Base-by-base conservation (phyloP, 1,140 invertebrate species). In the Bombus haemorrhoidalis region DNA sequence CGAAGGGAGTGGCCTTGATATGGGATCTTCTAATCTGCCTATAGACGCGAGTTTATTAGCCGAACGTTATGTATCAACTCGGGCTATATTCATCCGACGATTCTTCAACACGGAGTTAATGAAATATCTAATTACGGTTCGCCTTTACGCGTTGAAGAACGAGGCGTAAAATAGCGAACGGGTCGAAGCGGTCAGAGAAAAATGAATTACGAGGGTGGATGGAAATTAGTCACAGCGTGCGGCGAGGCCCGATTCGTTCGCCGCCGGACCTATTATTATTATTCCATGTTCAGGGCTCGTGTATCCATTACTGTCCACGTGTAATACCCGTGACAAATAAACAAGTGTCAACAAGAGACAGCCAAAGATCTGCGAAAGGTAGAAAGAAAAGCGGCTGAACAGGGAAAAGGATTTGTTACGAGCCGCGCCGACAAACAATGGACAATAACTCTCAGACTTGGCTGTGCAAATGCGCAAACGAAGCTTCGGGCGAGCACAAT, bases 301-400 rank as follows among this genome's bases (percentile, higher is more conserved):
- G 76, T 85, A 80, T 87, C 83, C 75, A 85, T 85, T 87, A 85
- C 83, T 75, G 83, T 69, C 75, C 75, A 15, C 47, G 57, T 57
- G 43, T 74, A 85, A 85, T 75, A 75, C 37, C 66, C 83, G 71
- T 85, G 76, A 71, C 83, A 80, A 87, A 85, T 85, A 85, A 87
- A 87, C 75, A 87, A 85, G 71, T 80, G 83, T 79, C 83, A 80
- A 85, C 86, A 64, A n/a, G 4, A 15, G 18, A 37, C 62, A 62
- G 39, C 8, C 13, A 53, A 71, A 37, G 75, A 85, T 85, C 43
- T 22, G 12, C 41, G 59, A 76, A 77, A 68, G 64, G 43, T 8
- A 47, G 75, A 71, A 64, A 72, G 64, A 83, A 62, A 88, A 57
- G n/a, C 43, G 71, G 64, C 69, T 12, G 28, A 18, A 34, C 53